A percentile compares a stretch with the other conserved stretches of the same genome.
Evolutionary conservation across 2,113 vertebrate genomes (phyloP).

Genomic region (Sphyrna mokarran): DNA sequence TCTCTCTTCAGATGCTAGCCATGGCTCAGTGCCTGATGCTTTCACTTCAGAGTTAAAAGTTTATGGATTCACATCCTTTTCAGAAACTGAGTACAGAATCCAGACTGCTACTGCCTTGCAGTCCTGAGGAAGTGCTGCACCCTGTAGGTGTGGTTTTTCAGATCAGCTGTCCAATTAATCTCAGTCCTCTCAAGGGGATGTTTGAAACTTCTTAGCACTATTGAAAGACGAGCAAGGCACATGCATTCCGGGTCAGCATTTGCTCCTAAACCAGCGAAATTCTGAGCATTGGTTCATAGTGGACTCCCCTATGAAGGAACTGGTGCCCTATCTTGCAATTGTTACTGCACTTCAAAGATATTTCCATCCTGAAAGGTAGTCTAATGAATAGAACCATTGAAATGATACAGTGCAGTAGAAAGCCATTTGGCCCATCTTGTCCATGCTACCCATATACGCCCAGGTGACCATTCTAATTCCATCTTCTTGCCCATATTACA

Average conservation of each 20-base stretch:
- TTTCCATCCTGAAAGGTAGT: not conserved
- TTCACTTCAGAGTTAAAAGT: not conserved
- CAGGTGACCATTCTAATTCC: too few relatives aligned
- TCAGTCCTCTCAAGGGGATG: not conserved
- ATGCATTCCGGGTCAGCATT: not conserved
- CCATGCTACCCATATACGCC: too few relatives aligned
- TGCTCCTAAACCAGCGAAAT: not conserved
- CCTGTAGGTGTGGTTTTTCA: not conserved
- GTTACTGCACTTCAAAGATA: not conserved
- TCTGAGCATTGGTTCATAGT: not conserved
- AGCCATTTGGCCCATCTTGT: too few relatives aligned
- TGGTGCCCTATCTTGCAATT: not conserved
- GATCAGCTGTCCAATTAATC: not conserved
- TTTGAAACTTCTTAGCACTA: not conserved
- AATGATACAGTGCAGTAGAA: too few relatives aligned
- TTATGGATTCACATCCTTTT: not conserved
- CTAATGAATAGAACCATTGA: not conserved
- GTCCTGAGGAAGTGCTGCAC: not conserved
- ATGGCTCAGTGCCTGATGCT: not conserved
- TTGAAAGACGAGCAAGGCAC: not conserved
- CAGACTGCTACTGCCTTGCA: not conserved
- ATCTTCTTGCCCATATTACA: too few relatives aligned
- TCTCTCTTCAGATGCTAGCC: not conserved
- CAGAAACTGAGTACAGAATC: too few relatives aligned
- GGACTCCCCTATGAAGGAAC: not conserved